Evolutionary conservation across 2,113 vertebrate species (phyloP), one percentile per base, ranked within the genome.

Genomic region (Oreochromis aureus): DNA sequence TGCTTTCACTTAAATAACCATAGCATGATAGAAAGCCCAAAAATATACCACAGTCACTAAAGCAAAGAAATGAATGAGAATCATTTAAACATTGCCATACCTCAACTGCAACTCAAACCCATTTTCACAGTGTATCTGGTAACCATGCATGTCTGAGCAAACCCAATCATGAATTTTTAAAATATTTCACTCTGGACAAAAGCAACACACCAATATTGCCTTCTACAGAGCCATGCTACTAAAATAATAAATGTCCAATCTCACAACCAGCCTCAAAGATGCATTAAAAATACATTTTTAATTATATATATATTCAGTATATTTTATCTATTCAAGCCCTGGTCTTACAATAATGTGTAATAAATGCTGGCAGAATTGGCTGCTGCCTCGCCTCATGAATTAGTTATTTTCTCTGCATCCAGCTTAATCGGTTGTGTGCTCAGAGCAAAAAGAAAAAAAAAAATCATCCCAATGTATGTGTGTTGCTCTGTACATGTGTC

Each of bases 331-430:
- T 86, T 89, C 13, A 80, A 51, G 44, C 13, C 5, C 81, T 66
- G 16, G 24, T 89, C 9, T 61, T 69, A 41, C 82, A 7, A 82
- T 69, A 82, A 87, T 80, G 48, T 90, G 91, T 90, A 59, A 87
- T 88, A 71, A 89, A 82, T 82, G 54, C 58, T 46, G 76, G 9
- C 44, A 63, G 63, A 82, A 79, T 46, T 36, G 27, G 39, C 56
- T 66, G 18, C 84, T 71, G 82, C 48, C 84, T 84, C 10, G 8
- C 83, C 34, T 86, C 82, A 87, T 86, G 61, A 91, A 92, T 89
- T 66, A 86, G 48, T 84, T 61, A 83, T 83, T 76, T 81, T 58
- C 27, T 82, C 54, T 85, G 41, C 79, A 81, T 88, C 85, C 11
- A 10, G 27, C 69, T 85, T 69, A 79, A 84, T 90, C 27, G 58